These are phyloP conservation scores for Lampris incognitus DNA, from an alignment of 2,113 vertebrate genomes.

Conservation along the genomic window DNA sequence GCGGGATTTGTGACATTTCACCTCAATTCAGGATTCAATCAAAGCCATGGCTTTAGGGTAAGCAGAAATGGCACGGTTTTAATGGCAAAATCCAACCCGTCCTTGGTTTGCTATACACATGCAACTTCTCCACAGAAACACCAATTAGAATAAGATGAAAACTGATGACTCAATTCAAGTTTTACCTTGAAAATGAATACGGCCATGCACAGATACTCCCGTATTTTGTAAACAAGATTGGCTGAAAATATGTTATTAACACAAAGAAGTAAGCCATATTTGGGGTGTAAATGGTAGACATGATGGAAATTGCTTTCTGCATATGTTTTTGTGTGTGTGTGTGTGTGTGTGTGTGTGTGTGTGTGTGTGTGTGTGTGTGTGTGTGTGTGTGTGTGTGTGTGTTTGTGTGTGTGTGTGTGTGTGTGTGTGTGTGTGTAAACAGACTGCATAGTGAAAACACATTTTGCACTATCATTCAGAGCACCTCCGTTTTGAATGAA, in stretches of 20 bases:
- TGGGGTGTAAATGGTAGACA: slow-evolving; percentile 37
- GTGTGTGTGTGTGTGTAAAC: neutral
- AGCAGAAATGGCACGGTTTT: slow-evolving; percentile 66
- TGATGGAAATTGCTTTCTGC: slow-evolving; percentile 35
- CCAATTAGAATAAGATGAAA: slow-evolving; percentile 63
- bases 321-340: neutral
- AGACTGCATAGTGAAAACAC: slow-evolving; percentile 58
- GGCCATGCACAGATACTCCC: slow-evolving; percentile 34
- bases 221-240: slow-evolving; percentile 12
- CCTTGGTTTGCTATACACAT: slow-evolving; percentile 69
- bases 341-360: too few species aligned
- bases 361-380: too few species aligned
- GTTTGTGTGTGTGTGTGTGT: too few species aligned
- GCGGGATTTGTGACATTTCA: slow-evolving; percentile 76
- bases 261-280: slow-evolving; percentile 43
- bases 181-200: slow-evolving; percentile 70
- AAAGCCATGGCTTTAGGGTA: slow-evolving; percentile 75
- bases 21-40: slow-evolving; percentile 77
- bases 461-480: slow-evolving; percentile 77
- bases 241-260: slow-evolving; percentile 56
- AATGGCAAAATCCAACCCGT: slow-evolving; percentile 69
- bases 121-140: slow-evolving; percentile 45
- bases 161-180: slow-evolving; percentile 68
- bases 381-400: too few species aligned
- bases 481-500: slow-evolving; percentile 76